Percentiles rank a stretch among this genome's conserved stretches.
phyloP scores from a whole-genome alignment of 2,113 vertebrate species.

The Vulpes lagopus region DNA sequence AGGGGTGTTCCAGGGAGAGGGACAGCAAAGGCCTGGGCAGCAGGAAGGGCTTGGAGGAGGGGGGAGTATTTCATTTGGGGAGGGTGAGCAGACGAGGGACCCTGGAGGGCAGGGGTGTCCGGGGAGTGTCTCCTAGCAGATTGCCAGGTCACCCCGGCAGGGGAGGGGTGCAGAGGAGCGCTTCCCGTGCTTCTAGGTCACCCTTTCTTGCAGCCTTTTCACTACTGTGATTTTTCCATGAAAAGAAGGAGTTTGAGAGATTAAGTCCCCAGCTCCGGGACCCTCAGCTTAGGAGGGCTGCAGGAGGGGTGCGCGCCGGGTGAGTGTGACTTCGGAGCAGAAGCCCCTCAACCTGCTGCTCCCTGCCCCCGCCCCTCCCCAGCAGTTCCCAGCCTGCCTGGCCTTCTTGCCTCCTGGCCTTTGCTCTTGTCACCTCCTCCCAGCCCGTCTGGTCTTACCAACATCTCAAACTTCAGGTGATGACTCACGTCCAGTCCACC shows the following conservation, averaged over 20 bases:
- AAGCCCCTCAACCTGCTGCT: neutral
- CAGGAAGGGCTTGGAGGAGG: neutral
- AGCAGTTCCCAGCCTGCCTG: rapidly evolving
- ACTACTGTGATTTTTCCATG: neutral
- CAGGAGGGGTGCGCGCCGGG: neutral
- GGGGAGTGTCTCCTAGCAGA: neutral
- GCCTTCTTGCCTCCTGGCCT: neutral
- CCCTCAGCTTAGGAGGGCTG: neutral
- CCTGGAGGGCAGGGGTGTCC: rapidly evolving
- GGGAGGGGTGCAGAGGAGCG: rapidly evolving
- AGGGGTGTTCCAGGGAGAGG: neutral
- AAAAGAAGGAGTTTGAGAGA: neutral
- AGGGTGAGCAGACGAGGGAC: neutral
- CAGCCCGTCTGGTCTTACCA: neutral
- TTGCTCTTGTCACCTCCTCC: neutral
- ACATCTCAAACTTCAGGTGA: neutral
- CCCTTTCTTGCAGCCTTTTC: neutral
- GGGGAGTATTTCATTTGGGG: neutral
- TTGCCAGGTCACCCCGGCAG: neutral
- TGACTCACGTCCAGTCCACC: constrained; percentile 58
- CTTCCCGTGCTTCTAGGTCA: too few relatives aligned
- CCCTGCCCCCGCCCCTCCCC: rapidly evolving
- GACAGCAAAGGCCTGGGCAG: neutral
- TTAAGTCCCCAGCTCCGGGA: neutral
- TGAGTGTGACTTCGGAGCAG: neutral